Evolutionary conservation across 2,797 vertebrate species (phyloP), one percentile per base, ranked within the genome.

Genomic region (Synaphobranchus kaupii): DNA sequence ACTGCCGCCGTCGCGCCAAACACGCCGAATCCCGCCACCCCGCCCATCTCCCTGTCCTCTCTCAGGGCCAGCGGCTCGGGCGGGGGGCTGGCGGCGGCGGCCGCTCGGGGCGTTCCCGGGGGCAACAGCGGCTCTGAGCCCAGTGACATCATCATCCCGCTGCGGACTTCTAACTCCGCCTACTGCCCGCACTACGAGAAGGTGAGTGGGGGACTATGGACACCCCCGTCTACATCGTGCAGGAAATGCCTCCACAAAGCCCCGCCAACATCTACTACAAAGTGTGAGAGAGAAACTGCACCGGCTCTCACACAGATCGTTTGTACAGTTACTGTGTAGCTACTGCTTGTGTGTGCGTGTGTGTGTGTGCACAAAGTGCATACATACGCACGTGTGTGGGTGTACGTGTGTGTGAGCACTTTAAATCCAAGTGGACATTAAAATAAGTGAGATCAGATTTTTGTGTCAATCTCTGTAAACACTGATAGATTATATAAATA

Each of bases 211-310:
- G 31, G 97, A 98, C 94, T 98, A 98, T 87, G 97, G 97, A 48
- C 97, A 98, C 92, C 97, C 97, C 97, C 6, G 97, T 98, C 91
- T 98, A 98, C 94, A 98, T 98, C 13, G 97, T 98, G 54, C 97
- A 98, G 95, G 97, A 98, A 93, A 97, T 98, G 95, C 97, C 97
- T 0, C 97, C 97, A 31, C 97, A 97, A 93, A 98, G 97, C 90
- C 97, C 97, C 0, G 97, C 97, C 91, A 98, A 98, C 95, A 98
- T 98, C 95, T 98, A 98, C 95, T 98, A 98, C 93, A 98, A 98
- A 97, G 97, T 98, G 95, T 98, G 97, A 97, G 94, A 91, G 28
- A 87, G 85, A 87, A 22, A 44, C 86, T 91, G 88, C 88, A 83
- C 89, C 91, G 87, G 87, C 91, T 91, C 90, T 89, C 90, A 91